These are phyloP conservation scores for Dolichomitus sp. DNA, from an alignment of 2,888 invertebrate genomes.

Conservation along the genomic window DNA sequence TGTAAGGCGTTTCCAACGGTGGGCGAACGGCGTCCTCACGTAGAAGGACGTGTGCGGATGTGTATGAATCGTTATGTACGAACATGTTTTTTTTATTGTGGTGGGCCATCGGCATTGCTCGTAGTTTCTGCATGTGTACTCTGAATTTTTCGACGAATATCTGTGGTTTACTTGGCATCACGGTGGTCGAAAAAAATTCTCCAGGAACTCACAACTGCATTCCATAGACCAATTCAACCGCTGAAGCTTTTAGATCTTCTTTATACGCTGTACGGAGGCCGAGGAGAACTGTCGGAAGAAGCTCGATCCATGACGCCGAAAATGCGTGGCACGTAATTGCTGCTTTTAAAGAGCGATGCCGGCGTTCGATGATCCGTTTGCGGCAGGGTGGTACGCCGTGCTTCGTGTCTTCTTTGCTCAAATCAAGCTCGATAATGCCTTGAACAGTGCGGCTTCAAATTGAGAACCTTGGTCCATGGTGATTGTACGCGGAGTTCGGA, in stretches of 20 bases:
- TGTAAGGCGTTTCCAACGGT: conserved; percentile 66
- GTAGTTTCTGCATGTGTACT: conserved; percentile 21
- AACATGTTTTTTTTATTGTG: conserved; percentile 30
- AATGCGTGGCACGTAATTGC: conserved; percentile 27
- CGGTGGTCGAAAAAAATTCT: conserved; percentile 30
- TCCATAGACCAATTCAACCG: conserved; percentile 21
- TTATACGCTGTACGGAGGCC: conserved; percentile 20
- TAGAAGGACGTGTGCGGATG: conserved; percentile 48
- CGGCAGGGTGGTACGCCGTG: conserved; percentile 35
- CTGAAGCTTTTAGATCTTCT: conserved; percentile 25
- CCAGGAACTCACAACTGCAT: conserved; percentile 17
- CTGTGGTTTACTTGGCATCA: conserved; percentile 7
- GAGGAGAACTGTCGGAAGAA: conserved; percentile 39
- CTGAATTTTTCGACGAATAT: conserved; percentile 46
- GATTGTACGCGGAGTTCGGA: conserved; percentile 32
- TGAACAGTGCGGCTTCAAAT: conserved; percentile 38
- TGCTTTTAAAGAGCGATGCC: conserved; percentile 45
- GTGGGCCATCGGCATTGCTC: conserved; percentile 34
- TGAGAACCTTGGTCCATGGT: conserved; percentile 39
- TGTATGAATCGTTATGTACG: conserved; percentile 42
- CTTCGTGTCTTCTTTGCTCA: conserved; percentile 29
- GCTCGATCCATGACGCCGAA: conserved; percentile 12
- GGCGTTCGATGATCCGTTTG: conserved; percentile 43
- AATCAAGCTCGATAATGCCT: conserved; percentile 3
- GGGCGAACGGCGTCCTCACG: conserved; percentile 38